Evolutionary conservation across 2,888 invertebrate genomes (phyloP).

Genomic region (Cantharis lateralis): DNA sequence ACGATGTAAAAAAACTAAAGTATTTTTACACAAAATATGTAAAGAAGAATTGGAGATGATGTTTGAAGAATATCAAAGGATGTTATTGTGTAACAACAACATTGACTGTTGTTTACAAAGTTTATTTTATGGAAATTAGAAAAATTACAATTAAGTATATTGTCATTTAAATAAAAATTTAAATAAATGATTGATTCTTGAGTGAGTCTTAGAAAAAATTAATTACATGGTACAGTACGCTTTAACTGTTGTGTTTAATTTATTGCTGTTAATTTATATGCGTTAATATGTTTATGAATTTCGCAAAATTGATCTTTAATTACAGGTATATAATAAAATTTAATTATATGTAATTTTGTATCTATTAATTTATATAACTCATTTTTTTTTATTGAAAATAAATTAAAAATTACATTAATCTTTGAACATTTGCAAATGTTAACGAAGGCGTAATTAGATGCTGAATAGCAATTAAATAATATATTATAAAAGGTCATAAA

Average conservation of each 20-base stretch:
- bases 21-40: no score
- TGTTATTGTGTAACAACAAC: not conserved
- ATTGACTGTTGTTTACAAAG: not conserved
- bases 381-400: not conserved
- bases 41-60: not conserved
- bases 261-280: not conserved
- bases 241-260: not conserved
- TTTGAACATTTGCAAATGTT: not conserved
- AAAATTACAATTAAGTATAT: not conserved
- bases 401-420: not conserved
- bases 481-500: slow-evolving; percentile 19
- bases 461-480: slow-evolving; percentile 14
- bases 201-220: not conserved
- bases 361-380: not conserved
- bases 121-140: not conserved
- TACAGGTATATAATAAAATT: not conserved
- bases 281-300: not conserved
- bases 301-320: not conserved
- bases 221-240: not conserved
- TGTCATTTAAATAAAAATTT: not conserved
- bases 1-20: not conserved
- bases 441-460: slow-evolving; percentile 6
- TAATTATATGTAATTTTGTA: not conserved
- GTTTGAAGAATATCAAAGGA: not conserved
- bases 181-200: not conserved